A percentile compares a stretch with the other conserved stretches of the same genome.
Evolutionary conservation across 2,797 vertebrate species (phyloP).

Genomic region (Arrhamphus sclerolepis): DNA sequence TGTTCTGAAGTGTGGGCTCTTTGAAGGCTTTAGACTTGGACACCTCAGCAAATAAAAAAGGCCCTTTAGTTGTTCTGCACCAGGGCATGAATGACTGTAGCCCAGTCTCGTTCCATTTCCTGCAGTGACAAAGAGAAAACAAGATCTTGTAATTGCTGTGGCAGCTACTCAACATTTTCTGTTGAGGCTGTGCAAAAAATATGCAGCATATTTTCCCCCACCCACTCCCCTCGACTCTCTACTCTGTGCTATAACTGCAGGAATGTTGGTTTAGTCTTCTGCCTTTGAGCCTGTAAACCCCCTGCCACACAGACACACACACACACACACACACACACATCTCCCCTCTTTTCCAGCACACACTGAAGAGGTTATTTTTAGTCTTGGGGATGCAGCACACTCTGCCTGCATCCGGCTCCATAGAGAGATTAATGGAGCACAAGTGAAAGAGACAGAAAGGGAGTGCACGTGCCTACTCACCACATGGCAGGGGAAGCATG

Average conservation of each 20-base stretch:
- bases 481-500: constrained; percentile 75
- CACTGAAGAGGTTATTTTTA: constrained; percentile 84
- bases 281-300: constrained; percentile 58
- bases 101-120: constrained; percentile 23
- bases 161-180: constrained; percentile 36
- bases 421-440: constrained; percentile 82
- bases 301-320: constrained; percentile 3
- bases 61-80: constrained; percentile 15
- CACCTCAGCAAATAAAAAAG: constrained; percentile 42
- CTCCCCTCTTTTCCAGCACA: constrained; percentile 54
- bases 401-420: constrained; percentile 73
- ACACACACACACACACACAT: constrained; percentile 8
- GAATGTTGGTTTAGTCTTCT: constrained; percentile 56
- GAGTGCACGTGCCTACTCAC: constrained; percentile 75
- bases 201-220: constrained; percentile 8
- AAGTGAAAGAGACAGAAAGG: constrained; percentile 74
- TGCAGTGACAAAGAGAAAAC: constrained; percentile 28
- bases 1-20: constrained; percentile 22
- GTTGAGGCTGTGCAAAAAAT: constrained; percentile 49
- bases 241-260: constrained; percentile 36
- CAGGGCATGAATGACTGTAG: constrained; percentile 15
- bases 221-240: constrained; percentile 34
- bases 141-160: constrained; percentile 35
- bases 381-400: constrained; percentile 77
- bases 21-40: constrained; percentile 35